Evolutionary conservation across 2,888 invertebrate species (phyloP).

Genomic region (Cyclophora albipunctata): DNA sequence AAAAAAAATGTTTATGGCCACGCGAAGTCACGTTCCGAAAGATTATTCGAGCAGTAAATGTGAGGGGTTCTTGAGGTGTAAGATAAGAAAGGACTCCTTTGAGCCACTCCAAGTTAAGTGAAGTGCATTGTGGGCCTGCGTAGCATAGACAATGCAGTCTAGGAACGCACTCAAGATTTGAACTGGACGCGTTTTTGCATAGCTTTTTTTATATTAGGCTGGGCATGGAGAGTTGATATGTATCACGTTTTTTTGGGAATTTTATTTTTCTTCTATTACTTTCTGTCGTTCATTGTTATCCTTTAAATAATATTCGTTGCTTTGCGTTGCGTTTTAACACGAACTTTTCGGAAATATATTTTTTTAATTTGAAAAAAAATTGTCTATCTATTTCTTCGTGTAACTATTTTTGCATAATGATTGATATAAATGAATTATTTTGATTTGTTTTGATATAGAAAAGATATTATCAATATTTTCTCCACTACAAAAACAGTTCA

Average conservation of each 20-base stretch:
- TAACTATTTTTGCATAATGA: no score
- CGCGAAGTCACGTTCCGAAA: constrained; percentile 21
- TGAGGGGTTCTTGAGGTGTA: constrained; percentile 4
- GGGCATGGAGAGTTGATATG: constrained; percentile 3
- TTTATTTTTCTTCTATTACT: no score
- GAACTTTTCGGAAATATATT: no score
- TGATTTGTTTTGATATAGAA: no score
- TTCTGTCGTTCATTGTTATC: no score
- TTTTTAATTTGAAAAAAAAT: no score
- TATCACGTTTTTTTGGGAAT: not conserved
- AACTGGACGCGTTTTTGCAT: constrained; percentile 58
- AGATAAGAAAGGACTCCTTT: constrained; percentile 27
- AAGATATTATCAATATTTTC: no score
- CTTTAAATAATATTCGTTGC: no score
- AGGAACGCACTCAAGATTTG: constrained; percentile 43
- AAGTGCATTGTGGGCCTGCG: constrained; percentile 33
- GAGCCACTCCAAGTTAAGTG: constrained; percentile 26
- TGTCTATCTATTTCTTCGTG: no score
- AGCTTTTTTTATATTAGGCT: constrained; percentile 15
- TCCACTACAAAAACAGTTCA: no score
- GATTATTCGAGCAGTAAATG: constrained; percentile 9
- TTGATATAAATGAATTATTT: no score
- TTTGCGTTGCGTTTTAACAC: no score
- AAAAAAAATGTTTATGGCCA: constrained; percentile 22
- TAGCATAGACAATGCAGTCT: constrained; percentile 46